Base-by-base conservation (phyloP, 2,113 vertebrate genomes). In the Falcunculus frontatus region DNA sequence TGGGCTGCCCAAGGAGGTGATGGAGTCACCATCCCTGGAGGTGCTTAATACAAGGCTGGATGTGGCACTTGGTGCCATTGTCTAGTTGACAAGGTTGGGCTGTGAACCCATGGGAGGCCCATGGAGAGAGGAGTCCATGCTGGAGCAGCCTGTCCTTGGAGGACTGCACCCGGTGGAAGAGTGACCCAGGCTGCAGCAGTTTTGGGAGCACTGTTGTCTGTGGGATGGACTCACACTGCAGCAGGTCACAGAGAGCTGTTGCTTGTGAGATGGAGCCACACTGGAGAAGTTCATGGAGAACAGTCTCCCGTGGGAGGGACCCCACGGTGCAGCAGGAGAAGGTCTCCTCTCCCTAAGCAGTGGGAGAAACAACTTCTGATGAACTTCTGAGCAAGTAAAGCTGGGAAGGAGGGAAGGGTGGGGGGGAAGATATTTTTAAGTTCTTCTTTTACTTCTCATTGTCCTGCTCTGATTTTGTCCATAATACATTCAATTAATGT, bases 161-260 rank as follows among this genome's bases (percentile, higher is more conserved):
- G 39, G n/a, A 27, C 27, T 55, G 11, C 17, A 37, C 9, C 14
- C 27, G 0, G 0, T 5, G 56, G 21, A 42, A 52, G 26, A 46
- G 13, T 33, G 33, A 72, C 57, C 27, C 17, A 63, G 0, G 4
- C 27, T 46, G 27, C 14, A 53, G 33, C 16, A 53, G 39, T 15
- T 33, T 39, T 6, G 33, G 14, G 27, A 53, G 27, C 8, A 37
- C 33, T 46, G 16, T 3, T 65, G 9, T 2, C 20, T 0, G 0
- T 44, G 32, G 39, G 19, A 55, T 25, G 39, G 32, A 26, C 37
- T 32, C 32, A 37, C 27, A 3, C 0, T 33, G 52, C 17, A 68
- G 25, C 25, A 60, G n/a, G 8, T 46, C 20, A 30, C 22, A 33
- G 29, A 57, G 10, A 39, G 42, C 22, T 57, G 23, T 4, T 57